Evolutionary conservation across 2,888 invertebrate species (phyloP), one percentile per base, ranked within the genome.

Genomic region (Pristionchus arcanus): DNA sequence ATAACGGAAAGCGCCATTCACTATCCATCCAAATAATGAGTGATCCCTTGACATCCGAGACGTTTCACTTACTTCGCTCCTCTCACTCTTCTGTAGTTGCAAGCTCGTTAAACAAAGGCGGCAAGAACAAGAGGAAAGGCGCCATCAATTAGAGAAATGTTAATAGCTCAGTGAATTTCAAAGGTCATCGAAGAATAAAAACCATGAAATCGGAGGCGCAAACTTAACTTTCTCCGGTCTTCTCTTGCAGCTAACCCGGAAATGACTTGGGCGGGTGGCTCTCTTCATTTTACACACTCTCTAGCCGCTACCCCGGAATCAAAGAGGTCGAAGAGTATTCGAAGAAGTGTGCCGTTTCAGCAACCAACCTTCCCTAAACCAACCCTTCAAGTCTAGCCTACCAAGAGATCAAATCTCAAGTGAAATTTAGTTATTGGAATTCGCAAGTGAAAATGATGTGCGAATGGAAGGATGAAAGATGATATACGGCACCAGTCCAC

Each of bases 21-120:
- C 59, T 63, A 63, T 15, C 37, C 37, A 19, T 31, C 37, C 74
- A 37, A 74, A 37, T 74, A 74, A 37, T 74, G 74, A 74, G 74
- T 74, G 74, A 74, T 74, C 74, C 74, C 42, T 49, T 74, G 74
- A 37, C 74, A 74, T 74, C 74, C 37, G 74, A 74, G 37, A 74
- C 74, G 68, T 68, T 68, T 68, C 68, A 68, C 68, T 31, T 68
- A 68, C 31, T 68, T 68, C 68, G 15, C 28, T 49, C 13, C 63
- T 68, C 68, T 68, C 13, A 68, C 28, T 31, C 68, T 31, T 68
- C 31, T 63, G n/a, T 63, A 63, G 63, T 63, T 63, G 25, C 63
- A n/a, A 63, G 63, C 25, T 63, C 63, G 25, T 63, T n/a, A n/a
- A 63, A 63, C 63, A 63, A 63, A 55, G 55, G 15, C 16, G 55